phyloP scores from a whole-genome alignment of 2,113 vertebrate genomes.

The Hemibagrus wyckioides region DNA sequence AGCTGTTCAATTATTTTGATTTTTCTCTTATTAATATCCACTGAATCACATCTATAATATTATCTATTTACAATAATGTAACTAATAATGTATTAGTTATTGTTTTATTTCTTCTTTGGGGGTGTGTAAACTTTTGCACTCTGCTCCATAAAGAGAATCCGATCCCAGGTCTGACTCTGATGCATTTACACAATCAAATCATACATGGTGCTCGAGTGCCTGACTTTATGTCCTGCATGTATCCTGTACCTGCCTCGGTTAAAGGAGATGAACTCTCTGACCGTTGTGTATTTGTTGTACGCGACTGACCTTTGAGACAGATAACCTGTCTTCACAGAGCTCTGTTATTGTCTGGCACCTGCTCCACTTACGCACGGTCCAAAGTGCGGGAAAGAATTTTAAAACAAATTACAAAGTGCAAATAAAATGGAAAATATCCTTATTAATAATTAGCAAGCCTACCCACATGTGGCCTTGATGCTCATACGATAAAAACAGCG shows the following conservation, averaged over 20 bases:
- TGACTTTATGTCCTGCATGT: not conserved
- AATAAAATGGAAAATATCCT: conserved; percentile 55
- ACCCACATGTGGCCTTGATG: conserved; percentile 53
- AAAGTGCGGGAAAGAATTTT: conserved; percentile 54
- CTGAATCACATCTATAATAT: too few relatives aligned
- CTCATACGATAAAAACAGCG: conserved; percentile 34
- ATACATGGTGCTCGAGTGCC: not conserved
- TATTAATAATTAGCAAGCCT: conserved; percentile 59
- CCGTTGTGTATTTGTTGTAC: conserved; percentile 5
- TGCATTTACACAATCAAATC: not conserved
- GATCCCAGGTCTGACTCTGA: not conserved
- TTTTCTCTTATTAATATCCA: too few relatives aligned
- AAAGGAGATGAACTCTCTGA: conserved; percentile 10
- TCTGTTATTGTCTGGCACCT: conserved; percentile 38
- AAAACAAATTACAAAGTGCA: conserved; percentile 58
- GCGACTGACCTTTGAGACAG: conserved; percentile 46
- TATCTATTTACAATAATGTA: not conserved
- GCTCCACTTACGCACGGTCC: conserved; percentile 35
- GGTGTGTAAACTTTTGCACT: not conserved
- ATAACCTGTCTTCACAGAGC: conserved; percentile 34
- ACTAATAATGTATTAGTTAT: not conserved
- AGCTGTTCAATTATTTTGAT: too few relatives aligned
- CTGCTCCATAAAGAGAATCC: not conserved
- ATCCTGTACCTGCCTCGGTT: not conserved
- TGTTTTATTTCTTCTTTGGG: not conserved